phyloP scores from a whole-genome alignment of 2,797 vertebrate genomes.

The Taenioides sp. region DNA sequence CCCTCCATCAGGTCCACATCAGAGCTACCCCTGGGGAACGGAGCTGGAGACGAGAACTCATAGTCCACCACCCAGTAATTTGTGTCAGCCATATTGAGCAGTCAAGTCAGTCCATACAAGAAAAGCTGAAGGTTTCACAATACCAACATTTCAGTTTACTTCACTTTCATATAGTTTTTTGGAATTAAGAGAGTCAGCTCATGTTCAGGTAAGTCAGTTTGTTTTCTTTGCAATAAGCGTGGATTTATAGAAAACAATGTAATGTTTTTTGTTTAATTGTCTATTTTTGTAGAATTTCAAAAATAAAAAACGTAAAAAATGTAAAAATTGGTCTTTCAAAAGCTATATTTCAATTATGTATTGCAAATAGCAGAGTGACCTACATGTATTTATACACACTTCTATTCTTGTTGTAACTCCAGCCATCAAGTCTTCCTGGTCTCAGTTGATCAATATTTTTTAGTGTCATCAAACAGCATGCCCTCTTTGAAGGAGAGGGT shows the following conservation, averaged over 20 bases:
- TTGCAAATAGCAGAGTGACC: conserved; percentile 58
- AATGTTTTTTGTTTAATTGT: neutral
- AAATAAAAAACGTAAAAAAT: too few species aligned
- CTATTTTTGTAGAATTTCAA: too few species aligned
- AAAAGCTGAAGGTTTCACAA: neutral
- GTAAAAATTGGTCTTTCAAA: too few species aligned
- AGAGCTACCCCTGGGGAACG: conserved; percentile 63
- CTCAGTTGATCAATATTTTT: conserved; percentile 21
- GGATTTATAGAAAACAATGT: neutral
- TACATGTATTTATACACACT: conserved; percentile 8
- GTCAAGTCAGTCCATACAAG: neutral
- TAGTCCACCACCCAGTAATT: conserved; percentile 74
- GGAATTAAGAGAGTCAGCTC: too few species aligned
- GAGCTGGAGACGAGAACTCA: conserved; percentile 58
- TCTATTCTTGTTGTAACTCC: conserved; percentile 21
- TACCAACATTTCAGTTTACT: neutral
- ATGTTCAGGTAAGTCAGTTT: neutral
- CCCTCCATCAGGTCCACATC: conserved; percentile 50
- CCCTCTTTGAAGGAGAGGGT: neutral
- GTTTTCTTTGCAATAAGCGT: neutral
- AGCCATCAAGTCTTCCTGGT: conserved; percentile 20
- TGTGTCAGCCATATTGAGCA: conserved; percentile 65
- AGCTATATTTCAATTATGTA: too few species aligned
- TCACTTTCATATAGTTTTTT: neutral
- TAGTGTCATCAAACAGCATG: conserved; percentile 28